Conservation (phyloP, 2,113 vertebrate genomes). For the Oceanodroma tethys region DNA sequence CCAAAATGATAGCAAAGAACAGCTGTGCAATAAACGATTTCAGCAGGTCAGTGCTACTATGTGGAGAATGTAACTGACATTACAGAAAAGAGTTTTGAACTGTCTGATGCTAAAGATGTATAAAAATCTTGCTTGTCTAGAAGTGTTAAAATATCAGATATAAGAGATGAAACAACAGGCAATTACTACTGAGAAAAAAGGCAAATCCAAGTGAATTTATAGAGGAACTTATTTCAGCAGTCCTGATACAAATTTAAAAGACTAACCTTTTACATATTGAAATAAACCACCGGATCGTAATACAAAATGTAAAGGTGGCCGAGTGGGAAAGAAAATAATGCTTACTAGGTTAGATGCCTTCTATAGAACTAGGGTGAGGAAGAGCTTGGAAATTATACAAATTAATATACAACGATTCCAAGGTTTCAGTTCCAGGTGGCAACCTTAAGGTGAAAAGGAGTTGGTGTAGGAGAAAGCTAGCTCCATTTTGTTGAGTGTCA, state of each 20-base stretch:
- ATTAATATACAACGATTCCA: background rate
- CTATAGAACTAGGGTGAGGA: background rate
- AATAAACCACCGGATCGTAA: background rate
- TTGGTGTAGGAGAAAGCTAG: background rate
- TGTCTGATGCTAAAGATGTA: background rate
- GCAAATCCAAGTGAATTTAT: background rate
- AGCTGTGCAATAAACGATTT: background rate
- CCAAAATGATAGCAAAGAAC: background rate
- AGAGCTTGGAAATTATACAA: background rate
- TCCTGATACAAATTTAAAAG: background rate
- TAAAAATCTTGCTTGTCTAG: background rate
- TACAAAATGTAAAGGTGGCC: background rate
- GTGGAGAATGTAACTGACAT: background rate
- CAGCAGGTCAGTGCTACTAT: background rate
- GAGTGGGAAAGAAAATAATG: background rate
- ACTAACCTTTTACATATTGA: background rate
- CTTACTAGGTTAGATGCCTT: background rate
- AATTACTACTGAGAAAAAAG: background rate
- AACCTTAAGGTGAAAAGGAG: background rate
- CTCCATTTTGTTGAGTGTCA: background rate
- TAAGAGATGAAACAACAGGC: background rate
- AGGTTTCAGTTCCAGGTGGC: background rate
- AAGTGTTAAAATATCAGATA: background rate
- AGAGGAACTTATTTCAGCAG: background rate
- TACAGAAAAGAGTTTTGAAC: background rate